phyloP scores from a whole-genome alignment of 2,888 invertebrate species.

The Lissonota sp. region DNA sequence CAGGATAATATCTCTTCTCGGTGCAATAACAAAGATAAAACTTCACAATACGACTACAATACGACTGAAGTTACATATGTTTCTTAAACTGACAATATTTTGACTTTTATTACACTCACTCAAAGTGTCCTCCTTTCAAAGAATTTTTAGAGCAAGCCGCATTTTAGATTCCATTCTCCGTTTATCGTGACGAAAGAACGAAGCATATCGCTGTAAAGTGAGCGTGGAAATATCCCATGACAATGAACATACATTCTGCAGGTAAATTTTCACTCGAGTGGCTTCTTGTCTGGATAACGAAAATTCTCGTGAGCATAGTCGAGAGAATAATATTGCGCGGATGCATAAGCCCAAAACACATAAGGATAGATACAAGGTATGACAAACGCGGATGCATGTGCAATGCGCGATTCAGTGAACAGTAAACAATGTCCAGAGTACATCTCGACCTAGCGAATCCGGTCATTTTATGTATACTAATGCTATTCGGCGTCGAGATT shows the following conservation, averaged over 20 bases:
- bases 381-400: conserved; percentile 26
- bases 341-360: conserved; percentile 6
- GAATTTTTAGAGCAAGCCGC: no score
- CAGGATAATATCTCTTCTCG: conserved; percentile 2
- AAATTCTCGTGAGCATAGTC: conserved; percentile 8
- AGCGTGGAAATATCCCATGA: no score
- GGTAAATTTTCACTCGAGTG: not conserved
- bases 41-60: no score
- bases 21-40: no score
- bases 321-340: conserved; percentile 20
- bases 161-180: no score
- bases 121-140: no score
- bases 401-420: conserved; percentile 39
- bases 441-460: conserved; percentile 12
- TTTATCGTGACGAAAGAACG: no score
- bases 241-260: no score
- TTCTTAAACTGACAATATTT: no score
- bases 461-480: conserved; percentile 23
- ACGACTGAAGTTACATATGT: no score
- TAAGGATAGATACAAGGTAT: conserved; percentile 4
- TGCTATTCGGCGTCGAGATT: conserved; percentile 49
- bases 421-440: conserved; percentile 35
- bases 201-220: no score
- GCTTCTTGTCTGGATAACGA: not conserved
- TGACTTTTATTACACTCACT: no score